These are phyloP conservation scores for Cephalopterus ornatus DNA, from an alignment of 2,113 vertebrate genomes.

Conservation along the genomic window DNA sequence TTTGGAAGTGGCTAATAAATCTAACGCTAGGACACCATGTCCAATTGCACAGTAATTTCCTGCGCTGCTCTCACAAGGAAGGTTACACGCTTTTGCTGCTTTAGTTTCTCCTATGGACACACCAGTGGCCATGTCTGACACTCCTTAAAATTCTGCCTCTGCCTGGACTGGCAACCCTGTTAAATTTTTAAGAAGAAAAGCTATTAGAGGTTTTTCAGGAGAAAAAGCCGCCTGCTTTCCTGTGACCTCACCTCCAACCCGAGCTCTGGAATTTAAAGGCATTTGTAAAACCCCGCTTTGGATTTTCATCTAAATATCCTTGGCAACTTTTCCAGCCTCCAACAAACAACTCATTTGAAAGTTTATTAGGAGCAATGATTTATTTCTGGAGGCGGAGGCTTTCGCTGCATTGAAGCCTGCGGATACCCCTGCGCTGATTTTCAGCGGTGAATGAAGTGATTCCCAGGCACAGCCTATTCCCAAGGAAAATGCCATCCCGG, in stretches of 20 bases:
- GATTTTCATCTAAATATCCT: background rate
- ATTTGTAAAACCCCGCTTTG: background rate
- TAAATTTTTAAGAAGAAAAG: background rate
- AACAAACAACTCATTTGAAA: background rate
- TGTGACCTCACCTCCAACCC: background rate
- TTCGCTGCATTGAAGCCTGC: background rate
- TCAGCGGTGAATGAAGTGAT: background rate
- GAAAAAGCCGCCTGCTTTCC: background rate
- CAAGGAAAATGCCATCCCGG: background rate
- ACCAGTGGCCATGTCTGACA: background rate
- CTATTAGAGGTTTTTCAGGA: background rate
- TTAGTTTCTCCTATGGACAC: background rate
- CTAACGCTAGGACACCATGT: background rate
- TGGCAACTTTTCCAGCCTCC: background rate
- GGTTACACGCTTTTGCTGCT: background rate
- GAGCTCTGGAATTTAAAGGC: background rate
- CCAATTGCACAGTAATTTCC: background rate
- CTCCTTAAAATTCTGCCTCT: background rate
- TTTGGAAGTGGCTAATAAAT: background rate
- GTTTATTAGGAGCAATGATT: background rate
- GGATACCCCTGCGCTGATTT: background rate
- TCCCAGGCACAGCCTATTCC: background rate
- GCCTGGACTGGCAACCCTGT: background rate
- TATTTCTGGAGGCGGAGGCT: background rate
- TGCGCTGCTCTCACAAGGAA: background rate